Base-by-base conservation (phyloP, 2,797 vertebrate genomes). In the Lepus townsendii region DNA sequence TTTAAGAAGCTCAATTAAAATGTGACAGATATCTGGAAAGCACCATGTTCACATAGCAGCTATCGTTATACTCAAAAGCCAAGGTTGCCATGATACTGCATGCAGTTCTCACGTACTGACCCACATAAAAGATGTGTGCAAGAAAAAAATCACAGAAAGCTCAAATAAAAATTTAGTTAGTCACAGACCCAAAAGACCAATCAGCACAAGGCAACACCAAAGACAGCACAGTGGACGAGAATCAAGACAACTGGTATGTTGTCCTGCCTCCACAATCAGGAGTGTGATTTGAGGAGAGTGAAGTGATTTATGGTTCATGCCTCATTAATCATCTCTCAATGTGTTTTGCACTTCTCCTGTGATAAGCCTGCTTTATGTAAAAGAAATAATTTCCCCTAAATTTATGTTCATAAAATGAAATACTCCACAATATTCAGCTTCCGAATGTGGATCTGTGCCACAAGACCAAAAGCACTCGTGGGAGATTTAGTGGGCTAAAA, bases 321-420 rank as follows among this genome's bases (percentile, higher is more conserved):
- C 47, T 88, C n/a, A 89, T 52, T 92, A 69, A 85, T 78, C 20
- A 38, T 57, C 9, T 75, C 79, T 73, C 75, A 57, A 7, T n/a
- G 22, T 50, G 26, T 83, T 94, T 69, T 85, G 66, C 83, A 22
- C 42, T 88, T 77, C 76, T 92, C 50, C 73, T 1, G 17, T 71
- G 38, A 93, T 52, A 91, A 91, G 4, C 32, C 66, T 26, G 2
- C 26, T 94, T 88, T 83, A 79, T 54, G 17, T 63, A 80, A 96
- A 94, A 79, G 35, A 73, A 17, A 83, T 24, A 14, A 47, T 83
- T 92, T 90, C n/a, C n/a, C 35, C 17, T 69, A 83, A 94, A 88
- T 52, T 80, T 62, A 63, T 30, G 82, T 80, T 91, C 92, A 90
- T 30, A 92, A 97, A 84, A 78, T 91, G 72, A 94, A 57, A 71